Evolutionary conservation across 2,113 vertebrate genomes (phyloP), one percentile per base, ranked within the genome.

Genomic region (Climacteris rufus): DNA sequence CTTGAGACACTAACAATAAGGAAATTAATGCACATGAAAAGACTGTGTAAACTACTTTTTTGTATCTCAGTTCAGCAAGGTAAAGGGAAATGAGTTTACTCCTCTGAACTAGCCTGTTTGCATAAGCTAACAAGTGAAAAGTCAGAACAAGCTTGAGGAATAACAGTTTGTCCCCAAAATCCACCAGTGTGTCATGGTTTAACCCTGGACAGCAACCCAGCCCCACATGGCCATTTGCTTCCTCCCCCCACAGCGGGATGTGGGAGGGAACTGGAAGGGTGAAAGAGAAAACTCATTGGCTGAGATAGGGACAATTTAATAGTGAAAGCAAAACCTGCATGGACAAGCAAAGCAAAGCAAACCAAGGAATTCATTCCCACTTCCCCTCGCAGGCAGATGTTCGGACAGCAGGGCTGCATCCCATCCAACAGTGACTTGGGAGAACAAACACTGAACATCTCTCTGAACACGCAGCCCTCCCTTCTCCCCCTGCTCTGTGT

Each of bases 381-480:
- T 45, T 75, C 49, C 37, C 33, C 49, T 2, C 0, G 0, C 9
- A 69, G 35, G 42, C 33, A 63, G 63, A 37, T 66, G n/a, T 56
- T 28, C 15, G 17, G 24, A 84, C 7, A 74, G n/a, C 40, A 49
- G 11, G 11, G 28, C 12, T 54, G 35, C 22, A 63, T 7, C 21
- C 31, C 0, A 0, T 8, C 2, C 15, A 35, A 47, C 1, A 0
- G 22, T 35, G 49, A 40, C 44, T 8, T 57, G n/a, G 30, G 65
- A 59, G 47, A 66, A 45, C 18, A 75, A 69, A 59, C 8, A 6
- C 13, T n/a, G n/a, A n/a, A n/a, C 75, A 65, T 25, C 53, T 30
- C 49, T 40, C 37, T 50, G 12, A 40, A 45, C 5, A 1, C 13
- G 9, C 6, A 3, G 5, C 30, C 13, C 21, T 59, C 22, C 17